These are phyloP conservation scores for Melanostigma gelatinosum DNA, from an alignment of 2,113 vertebrate genomes.

Conservation along the genomic window DNA sequence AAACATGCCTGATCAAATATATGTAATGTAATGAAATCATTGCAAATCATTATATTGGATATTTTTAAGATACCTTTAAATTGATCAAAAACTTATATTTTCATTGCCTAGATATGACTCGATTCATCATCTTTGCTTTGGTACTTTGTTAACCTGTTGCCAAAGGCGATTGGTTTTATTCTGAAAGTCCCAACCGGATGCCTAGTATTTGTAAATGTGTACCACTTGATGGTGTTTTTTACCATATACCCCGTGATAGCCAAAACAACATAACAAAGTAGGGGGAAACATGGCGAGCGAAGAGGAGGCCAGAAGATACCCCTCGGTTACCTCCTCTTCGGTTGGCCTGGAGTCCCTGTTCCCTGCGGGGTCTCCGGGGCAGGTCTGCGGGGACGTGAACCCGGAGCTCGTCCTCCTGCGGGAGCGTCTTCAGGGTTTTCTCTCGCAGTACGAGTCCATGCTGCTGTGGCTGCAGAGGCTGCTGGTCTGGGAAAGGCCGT, in stretches of 20 bases:
- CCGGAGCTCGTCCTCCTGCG: conserved; percentile 81
- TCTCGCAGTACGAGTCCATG: conserved; percentile 83
- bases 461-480: conserved; percentile 88
- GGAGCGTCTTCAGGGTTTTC: conserved; percentile 87
- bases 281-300: conserved; percentile 82
- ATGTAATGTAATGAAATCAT: neutral
- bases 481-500: conserved; percentile 94
- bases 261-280: conserved; percentile 78
- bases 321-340: conserved; percentile 71
- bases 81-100: neutral
- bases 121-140: neutral
- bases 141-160: neutral
- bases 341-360: conserved; percentile 82
- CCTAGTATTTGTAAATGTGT: fast-evolving
- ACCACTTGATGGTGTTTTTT: conserved; percentile 20
- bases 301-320: conserved; percentile 78
- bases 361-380: conserved; percentile 72
- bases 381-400: conserved; percentile 62
- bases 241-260: conserved; percentile 75
- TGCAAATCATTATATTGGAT: neutral
- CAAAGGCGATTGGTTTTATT: conserved; percentile 17
- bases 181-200: conserved; percentile 39
- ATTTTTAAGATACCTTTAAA: neutral
- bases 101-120: neutral
- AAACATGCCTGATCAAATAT: neutral